Conservation (phyloP, 2,888 invertebrate species). For the Drosophila siamana region DNA sequence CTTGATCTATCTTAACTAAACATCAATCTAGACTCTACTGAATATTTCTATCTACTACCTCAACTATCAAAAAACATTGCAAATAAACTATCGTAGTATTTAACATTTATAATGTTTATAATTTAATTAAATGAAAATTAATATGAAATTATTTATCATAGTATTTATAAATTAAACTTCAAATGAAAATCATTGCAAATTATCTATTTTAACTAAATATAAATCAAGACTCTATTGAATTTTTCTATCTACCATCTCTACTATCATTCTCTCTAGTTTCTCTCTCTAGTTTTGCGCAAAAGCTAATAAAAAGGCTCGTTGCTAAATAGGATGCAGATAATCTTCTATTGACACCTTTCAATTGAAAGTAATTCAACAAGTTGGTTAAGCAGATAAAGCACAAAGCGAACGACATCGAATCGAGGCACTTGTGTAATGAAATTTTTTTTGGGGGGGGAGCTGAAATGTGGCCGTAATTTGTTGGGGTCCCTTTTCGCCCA, state of each 20-base stretch:
- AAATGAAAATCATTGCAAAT: too few relatives aligned
- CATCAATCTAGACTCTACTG: too few relatives aligned
- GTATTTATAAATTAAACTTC: too few relatives aligned
- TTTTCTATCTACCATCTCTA: background rate
- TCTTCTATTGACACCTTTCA: constrained; percentile 21
- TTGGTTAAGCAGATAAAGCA: constrained; percentile 16
- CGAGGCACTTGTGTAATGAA: constrained; percentile 41
- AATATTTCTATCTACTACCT: too few relatives aligned
- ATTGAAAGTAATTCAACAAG: constrained; percentile 25
- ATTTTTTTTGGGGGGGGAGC: constrained; percentile 22
- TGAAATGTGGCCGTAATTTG: constrained; percentile 11
- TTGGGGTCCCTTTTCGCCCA: constrained; percentile 1
- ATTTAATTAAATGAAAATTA: too few relatives aligned
- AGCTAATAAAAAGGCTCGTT: background rate
- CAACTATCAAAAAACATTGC: too few relatives aligned
- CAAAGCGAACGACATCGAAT: background rate
- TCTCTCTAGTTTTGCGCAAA: background rate
- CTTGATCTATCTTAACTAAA: too few relatives aligned
- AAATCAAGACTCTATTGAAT: too few relatives aligned
- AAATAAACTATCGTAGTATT: too few relatives aligned
- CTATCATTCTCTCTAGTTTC: background rate
- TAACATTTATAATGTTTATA: too few relatives aligned
- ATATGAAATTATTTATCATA: too few relatives aligned
- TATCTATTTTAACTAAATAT: too few relatives aligned
- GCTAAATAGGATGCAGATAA: constrained; percentile 3